These are phyloP conservation scores for Dasypolia templi DNA, from an alignment of 2,888 invertebrate genomes.

Conservation along the genomic window DNA sequence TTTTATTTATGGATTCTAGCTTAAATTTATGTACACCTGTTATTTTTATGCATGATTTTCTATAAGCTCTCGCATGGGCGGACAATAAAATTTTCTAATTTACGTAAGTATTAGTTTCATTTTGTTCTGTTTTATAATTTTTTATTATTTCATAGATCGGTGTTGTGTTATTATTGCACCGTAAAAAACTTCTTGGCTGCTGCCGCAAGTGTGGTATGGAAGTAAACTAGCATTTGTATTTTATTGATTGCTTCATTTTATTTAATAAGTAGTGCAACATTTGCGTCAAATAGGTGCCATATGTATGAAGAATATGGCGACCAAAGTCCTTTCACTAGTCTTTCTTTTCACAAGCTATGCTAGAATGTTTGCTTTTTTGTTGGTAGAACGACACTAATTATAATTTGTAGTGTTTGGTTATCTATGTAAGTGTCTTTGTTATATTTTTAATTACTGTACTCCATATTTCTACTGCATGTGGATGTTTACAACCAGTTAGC, in stretches of 20 bases:
- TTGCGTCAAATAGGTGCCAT: not conserved
- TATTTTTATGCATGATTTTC: conserved; percentile 29
- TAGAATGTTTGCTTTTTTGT: not conserved
- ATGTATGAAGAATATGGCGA: not conserved
- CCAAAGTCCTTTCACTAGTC: no score
- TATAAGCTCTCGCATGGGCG: not conserved
- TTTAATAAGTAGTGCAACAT: conserved; percentile 2
- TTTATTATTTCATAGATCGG: not conserved
- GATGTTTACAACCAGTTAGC: not conserved
- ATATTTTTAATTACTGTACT: not conserved
- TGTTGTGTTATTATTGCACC: not conserved
- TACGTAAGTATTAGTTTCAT: conserved; percentile 51
- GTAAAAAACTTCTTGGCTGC: not conserved
- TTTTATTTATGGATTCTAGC: not conserved
- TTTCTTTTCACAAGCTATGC: not conserved
- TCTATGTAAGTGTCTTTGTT: conserved; percentile 8
- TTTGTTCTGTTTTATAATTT: conserved; percentile 12
- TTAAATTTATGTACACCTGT: conserved; percentile 12
- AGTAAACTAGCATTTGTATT: conserved; percentile 5
- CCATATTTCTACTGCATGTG: not conserved
- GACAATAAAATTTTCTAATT: conserved; percentile 40
- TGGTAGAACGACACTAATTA: not conserved
- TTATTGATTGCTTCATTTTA: not conserved
- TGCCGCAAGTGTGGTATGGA: not conserved
- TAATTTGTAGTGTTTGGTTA: conserved; percentile 6